These are phyloP conservation scores for Fabriciana adippe DNA, from an alignment of 2,888 invertebrate genomes.

Conservation along the genomic window DNA sequence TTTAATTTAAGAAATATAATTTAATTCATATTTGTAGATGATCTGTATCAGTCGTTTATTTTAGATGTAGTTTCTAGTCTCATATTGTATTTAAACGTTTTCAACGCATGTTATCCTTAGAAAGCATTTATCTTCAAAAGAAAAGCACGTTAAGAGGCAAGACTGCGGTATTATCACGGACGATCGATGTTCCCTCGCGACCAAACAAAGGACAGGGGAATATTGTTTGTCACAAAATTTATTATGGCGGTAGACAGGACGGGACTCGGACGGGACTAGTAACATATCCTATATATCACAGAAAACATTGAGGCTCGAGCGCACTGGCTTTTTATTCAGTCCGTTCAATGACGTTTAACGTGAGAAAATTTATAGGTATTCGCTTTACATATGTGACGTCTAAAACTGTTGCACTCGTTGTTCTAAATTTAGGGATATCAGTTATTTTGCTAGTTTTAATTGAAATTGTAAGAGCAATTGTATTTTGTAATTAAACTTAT, in stretches of 20 bases:
- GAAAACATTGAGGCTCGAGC: conserved; percentile 33
- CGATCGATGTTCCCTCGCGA: conserved; percentile 60
- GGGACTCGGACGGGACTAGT: conserved; percentile 49
- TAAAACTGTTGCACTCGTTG: conserved; percentile 18
- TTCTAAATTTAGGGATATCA: conserved; percentile 4
- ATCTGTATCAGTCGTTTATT: no score
- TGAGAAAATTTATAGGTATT: conserved; percentile 15
- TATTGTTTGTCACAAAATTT: conserved; percentile 81
- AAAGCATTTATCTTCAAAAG: conserved; percentile 27
- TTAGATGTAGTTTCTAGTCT: not conserved
- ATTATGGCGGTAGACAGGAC: conserved; percentile 65
- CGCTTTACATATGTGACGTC: conserved; percentile 15
- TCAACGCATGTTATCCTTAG: not conserved
- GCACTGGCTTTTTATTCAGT: conserved; percentile 35
- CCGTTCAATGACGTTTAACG: conserved; percentile 22
- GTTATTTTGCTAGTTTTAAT: not conserved
- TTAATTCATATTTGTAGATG: no score
- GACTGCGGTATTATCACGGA: conserved; percentile 55
- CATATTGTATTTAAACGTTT: not conserved
- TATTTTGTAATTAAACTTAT: not conserved
- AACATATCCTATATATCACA: conserved; percentile 66
- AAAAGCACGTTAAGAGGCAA: conserved; percentile 36
- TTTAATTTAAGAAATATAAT: no score
- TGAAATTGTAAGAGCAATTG: not conserved
- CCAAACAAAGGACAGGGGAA: conserved; percentile 74